Percentiles rank a stretch among this genome's conserved stretches.
Conservation (phyloP, 2,797 vertebrate genomes). For the Acipenser ruthenus region DNA sequence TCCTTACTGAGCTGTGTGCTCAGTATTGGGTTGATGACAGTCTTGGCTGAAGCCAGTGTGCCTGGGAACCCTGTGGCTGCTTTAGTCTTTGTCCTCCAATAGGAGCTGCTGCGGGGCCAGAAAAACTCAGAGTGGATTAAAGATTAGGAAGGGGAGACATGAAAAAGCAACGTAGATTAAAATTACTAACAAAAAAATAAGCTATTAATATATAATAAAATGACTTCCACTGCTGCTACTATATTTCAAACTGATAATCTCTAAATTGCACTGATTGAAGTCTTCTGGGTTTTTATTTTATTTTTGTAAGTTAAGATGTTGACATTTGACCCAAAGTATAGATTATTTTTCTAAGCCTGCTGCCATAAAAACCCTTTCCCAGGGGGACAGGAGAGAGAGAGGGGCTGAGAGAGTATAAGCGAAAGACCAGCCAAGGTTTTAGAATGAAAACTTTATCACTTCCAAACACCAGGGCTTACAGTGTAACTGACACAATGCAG, state of each 20-base stretch:
- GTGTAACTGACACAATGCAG: constrained; percentile 66
- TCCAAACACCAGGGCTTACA: constrained; percentile 76
- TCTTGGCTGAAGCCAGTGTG: not conserved
- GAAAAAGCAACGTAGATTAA: not conserved
- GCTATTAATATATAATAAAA: constrained; percentile 49
- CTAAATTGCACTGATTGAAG: constrained; percentile 49
- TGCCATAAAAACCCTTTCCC: constrained; percentile 72
- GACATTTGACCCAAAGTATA: constrained; percentile 68
- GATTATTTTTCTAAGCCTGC: constrained; percentile 83
- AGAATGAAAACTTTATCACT: constrained; percentile 80
- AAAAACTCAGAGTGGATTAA: constrained; percentile 33
- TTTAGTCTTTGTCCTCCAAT: constrained; percentile 45
- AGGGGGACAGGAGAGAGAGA: constrained; percentile 58
- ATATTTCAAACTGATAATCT: constrained; percentile 48
- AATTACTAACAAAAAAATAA: constrained; percentile 24
- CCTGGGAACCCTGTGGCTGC: constrained; percentile 8
- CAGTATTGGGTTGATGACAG: not conserved
- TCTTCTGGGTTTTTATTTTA: constrained; percentile 41
- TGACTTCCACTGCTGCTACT: constrained; percentile 51
- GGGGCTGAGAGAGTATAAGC: constrained; percentile 33
- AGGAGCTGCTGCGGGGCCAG: constrained; percentile 34
- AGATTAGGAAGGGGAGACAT: not conserved
- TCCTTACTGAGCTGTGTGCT: too few species aligned
- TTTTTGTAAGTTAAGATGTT: constrained; percentile 42
- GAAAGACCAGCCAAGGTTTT: constrained; percentile 68